Conservation (phyloP, 1,140 invertebrate genomes). For the Vollenhovia emeryi region DNA sequence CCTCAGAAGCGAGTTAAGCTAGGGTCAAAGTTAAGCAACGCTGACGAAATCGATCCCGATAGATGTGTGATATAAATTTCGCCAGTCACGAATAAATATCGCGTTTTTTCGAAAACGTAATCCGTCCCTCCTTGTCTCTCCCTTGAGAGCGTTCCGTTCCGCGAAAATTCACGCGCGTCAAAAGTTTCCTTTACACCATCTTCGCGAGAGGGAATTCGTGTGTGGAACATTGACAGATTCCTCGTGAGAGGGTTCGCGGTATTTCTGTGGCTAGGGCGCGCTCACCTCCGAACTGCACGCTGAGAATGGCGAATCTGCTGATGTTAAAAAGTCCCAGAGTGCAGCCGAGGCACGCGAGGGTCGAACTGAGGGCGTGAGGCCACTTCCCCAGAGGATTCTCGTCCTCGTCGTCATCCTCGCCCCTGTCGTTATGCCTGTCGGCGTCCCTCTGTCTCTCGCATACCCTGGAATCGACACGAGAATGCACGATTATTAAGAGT, state of each 20-base stretch:
- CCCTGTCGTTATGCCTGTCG: slow-evolving; percentile 72
- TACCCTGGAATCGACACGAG: slow-evolving; percentile 59
- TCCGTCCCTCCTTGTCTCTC: too few species aligned
- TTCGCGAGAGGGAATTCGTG: not conserved
- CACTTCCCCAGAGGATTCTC: slow-evolving; percentile 87
- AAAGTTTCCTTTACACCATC: not conserved
- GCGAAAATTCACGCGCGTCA: not conserved
- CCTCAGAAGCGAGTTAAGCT: too few species aligned
- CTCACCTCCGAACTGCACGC: slow-evolving; percentile 94
- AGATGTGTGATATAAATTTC: not conserved
- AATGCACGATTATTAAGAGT: not conserved
- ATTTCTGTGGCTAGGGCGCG: not conserved
- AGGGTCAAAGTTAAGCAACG: too few species aligned
- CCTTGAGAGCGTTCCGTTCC: not conserved
- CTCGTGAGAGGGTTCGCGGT: not conserved
- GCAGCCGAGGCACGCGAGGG: slow-evolving; percentile 93
- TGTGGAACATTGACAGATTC: not conserved
- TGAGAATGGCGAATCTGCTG: slow-evolving; percentile 94
- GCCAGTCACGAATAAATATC: not conserved
- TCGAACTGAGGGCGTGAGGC: slow-evolving; percentile 93
- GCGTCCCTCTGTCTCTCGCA: slow-evolving; percentile 76
- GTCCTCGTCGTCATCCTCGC: slow-evolving; percentile 81
- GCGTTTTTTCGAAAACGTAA: too few species aligned
- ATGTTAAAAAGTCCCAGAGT: slow-evolving; percentile 95
- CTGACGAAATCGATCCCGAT: too few species aligned